Evolutionary conservation across 1,140 invertebrate genomes (phyloP).

Genomic region (Himalopsyche phryganea): DNA sequence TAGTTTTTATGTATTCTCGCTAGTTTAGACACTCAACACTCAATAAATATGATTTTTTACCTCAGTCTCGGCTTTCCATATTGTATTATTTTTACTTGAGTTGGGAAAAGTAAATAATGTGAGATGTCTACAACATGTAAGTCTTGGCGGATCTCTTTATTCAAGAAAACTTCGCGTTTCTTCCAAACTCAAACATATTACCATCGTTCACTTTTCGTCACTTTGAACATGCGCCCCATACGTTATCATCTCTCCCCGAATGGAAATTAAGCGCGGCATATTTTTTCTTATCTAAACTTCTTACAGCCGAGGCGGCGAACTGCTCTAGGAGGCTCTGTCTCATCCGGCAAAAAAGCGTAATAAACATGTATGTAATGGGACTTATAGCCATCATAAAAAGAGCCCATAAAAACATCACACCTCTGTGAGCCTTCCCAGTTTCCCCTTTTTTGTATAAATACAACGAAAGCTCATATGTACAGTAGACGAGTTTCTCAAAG

Average conservation of each 20-base stretch:
- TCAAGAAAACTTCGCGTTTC: too few relatives aligned
- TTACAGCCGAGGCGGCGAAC: conserved; percentile 1
- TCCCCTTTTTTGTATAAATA: conserved; percentile 8
- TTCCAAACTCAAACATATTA: too few relatives aligned
- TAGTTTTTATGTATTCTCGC: too few relatives aligned
- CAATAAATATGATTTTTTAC: too few relatives aligned
- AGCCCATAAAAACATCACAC: conserved; percentile 35
- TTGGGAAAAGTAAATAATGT: too few relatives aligned
- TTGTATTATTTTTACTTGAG: too few relatives aligned
- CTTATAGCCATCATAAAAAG: conserved; percentile 35
- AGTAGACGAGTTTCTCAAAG: conserved; percentile 18
- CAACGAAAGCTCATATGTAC: conserved; percentile 11
- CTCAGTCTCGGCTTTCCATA: too few relatives aligned
- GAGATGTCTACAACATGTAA: too few relatives aligned
- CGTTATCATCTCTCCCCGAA: conserved; percentile 12
- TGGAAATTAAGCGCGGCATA: conserved; percentile 33
- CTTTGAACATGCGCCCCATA: conserved; percentile 11
- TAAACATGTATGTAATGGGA: conserved; percentile 36
- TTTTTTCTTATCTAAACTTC: conserved; percentile 29
- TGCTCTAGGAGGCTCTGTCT: conserved; percentile 7
- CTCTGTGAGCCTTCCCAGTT: conserved; percentile 26
- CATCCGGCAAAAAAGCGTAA: conserved; percentile 33
- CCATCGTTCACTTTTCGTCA: not conserved
- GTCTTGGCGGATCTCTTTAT: too few relatives aligned
- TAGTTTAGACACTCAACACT: too few relatives aligned